These are phyloP conservation scores for Ivindomyrus marchei DNA, from an alignment of 2,113 vertebrate genomes.

Conservation along the genomic window DNA sequence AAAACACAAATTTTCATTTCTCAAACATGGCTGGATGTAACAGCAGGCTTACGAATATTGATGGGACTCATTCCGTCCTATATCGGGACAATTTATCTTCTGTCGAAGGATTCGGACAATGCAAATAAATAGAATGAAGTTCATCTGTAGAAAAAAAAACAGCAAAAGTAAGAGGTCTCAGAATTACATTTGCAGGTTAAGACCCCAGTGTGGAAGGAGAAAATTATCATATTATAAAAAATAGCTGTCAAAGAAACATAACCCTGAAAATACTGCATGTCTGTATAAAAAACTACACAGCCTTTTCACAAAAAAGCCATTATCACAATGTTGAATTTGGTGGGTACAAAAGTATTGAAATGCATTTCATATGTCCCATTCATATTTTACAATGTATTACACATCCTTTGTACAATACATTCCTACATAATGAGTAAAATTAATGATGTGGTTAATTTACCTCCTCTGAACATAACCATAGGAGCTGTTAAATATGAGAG, in stretches of 20 bases:
- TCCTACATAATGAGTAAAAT: background rate
- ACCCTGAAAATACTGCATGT: background rate
- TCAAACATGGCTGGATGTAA: background rate
- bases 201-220: background rate
- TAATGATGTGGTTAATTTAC: background rate
- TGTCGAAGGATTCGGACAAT: slow-evolving; percentile 91
- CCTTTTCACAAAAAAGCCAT: background rate
- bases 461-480: background rate
- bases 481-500: background rate
- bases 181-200: background rate
- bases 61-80: slow-evolving; percentile 81
- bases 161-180: background rate
- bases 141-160: slow-evolving; percentile 63
- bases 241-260: background rate
- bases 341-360: background rate
- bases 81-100: slow-evolving; percentile 86
- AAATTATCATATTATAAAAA: background rate
- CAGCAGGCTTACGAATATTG: slow-evolving; percentile 80
- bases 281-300: background rate
- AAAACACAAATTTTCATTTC: background rate
- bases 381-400: background rate
- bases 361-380: background rate
- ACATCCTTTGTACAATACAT: background rate
- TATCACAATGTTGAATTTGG: background rate
- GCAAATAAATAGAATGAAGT: slow-evolving; percentile 85